These are phyloP conservation scores for Liolophura sinensis DNA, from an alignment of 1,140 invertebrate species.

Conservation along the genomic window DNA sequence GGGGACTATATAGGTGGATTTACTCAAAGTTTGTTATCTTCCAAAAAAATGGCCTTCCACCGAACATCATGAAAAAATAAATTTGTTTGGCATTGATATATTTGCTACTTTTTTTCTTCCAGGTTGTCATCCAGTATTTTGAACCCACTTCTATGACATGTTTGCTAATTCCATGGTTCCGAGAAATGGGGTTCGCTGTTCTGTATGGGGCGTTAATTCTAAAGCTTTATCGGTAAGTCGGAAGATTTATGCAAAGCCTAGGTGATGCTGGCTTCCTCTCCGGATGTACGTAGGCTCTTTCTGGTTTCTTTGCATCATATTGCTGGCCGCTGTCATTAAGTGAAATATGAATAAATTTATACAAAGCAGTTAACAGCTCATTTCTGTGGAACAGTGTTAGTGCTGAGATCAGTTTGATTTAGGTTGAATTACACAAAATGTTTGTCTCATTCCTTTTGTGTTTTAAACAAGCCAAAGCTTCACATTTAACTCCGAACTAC, in stretches of 20 bases:
- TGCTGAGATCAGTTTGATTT: too few relatives aligned
- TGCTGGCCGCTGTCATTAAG: too few relatives aligned
- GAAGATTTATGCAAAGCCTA: too few relatives aligned
- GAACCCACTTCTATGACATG: conserved; percentile 75
- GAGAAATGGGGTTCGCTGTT: conserved; percentile 87
- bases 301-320: too few relatives aligned
- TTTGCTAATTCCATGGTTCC: conserved; percentile 81
- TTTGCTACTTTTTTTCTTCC: conserved; percentile 17
- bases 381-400: too few relatives aligned
- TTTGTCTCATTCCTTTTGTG: too few relatives aligned
- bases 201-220: conserved; percentile 89
- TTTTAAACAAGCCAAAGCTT: neutral
- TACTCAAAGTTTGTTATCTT: neutral
- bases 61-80: neutral
- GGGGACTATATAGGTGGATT: too few relatives aligned
- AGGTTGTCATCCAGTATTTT: conserved; percentile 84
- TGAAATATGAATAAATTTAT: too few relatives aligned
- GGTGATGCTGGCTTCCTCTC: too few relatives aligned
- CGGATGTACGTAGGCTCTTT: too few relatives aligned
- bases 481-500: neutral
- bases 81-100: conserved; percentile 1
- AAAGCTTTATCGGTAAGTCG: conserved; percentile 78
- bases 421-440: too few relatives aligned
- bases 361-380: too few relatives aligned
- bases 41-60: neutral